phyloP scores from a whole-genome alignment of 2,113 vertebrate genomes.

The Aphyosemion australe region DNA sequence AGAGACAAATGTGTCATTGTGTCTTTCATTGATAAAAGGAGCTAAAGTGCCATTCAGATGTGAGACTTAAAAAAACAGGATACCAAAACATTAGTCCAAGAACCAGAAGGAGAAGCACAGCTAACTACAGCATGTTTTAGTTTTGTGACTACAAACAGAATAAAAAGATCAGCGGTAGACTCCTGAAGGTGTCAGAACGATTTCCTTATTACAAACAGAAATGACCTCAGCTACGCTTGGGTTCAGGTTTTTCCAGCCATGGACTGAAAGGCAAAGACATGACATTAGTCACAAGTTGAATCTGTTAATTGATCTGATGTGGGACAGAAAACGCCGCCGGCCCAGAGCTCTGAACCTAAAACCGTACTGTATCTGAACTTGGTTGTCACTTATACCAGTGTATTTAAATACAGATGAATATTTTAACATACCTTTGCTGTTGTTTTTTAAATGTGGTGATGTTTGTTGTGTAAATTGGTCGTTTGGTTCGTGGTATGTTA shows the following conservation, averaged over 20 bases:
- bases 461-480: conserved; percentile 46
- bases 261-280: conserved; percentile 11
- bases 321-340: conserved; percentile 28
- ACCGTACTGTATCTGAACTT: conserved; percentile 66
- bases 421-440: conserved; percentile 68
- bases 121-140: too few species aligned
- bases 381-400: conserved; percentile 55
- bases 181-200: too few species aligned
- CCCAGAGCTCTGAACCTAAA: conserved; percentile 42
- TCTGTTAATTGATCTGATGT: conserved; percentile 52
- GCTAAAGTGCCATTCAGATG: conserved; percentile 62
- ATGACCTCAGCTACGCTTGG: conserved; percentile 42
- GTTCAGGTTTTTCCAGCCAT: conserved; percentile 31
- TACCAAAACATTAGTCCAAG: conserved; percentile 66
- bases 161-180: too few species aligned
- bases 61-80: conserved; percentile 52
- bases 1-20: conserved; percentile 17
- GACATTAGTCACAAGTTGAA: conserved; percentile 42
- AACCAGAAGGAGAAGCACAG: conserved; percentile 22
- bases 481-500: conserved; percentile 51
- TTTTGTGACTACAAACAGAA: too few species aligned
- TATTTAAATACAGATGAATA: conserved; percentile 62
- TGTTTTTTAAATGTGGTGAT: conserved; percentile 47
- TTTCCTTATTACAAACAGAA: background rate
- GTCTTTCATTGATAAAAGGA: conserved; percentile 33